These are phyloP conservation scores for Danaus plexippus DNA, from an alignment of 1,140 invertebrate species.

Conservation along the genomic window DNA sequence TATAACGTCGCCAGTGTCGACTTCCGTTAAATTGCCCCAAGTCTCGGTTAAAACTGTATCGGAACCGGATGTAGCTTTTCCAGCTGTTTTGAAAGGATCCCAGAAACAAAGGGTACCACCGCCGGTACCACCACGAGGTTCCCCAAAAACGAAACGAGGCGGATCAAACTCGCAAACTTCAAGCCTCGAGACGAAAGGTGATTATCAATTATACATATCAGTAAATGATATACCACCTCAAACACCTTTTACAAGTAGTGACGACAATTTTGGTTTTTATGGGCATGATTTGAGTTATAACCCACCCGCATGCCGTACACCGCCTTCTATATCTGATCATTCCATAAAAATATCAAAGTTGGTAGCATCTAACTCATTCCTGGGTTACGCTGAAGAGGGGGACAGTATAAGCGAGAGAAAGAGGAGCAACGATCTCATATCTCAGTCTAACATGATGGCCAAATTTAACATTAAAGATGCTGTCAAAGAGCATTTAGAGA, in stretches of 20 bases:
- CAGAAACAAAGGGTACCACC: slow-evolving; percentile 81
- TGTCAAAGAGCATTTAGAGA: slow-evolving; percentile 57
- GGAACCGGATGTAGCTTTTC: slow-evolving; percentile 73
- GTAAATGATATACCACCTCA: slow-evolving; percentile 48
- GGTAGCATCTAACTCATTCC: slow-evolving; percentile 51
- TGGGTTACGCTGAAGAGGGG: slow-evolving; percentile 50
- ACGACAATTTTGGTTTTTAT: slow-evolving; percentile 60
- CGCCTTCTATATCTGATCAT: slow-evolving; percentile 51
- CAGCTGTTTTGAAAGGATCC: slow-evolving; percentile 82
- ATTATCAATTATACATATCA: slow-evolving; percentile 55
- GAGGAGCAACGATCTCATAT: slow-evolving; percentile 46
- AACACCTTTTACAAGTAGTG: slow-evolving; percentile 55
- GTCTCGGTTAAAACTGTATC: slow-evolving; percentile 44
- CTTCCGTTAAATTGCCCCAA: slow-evolving; percentile 64
- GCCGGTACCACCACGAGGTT: slow-evolving; percentile 86
- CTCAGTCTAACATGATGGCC: slow-evolving; percentile 63
- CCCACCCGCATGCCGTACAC: slow-evolving; percentile 51
- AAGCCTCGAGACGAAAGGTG: slow-evolving; percentile 66
- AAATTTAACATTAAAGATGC: slow-evolving; percentile 59
- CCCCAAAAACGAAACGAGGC: slow-evolving; percentile 75
- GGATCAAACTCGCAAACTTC: slow-evolving; percentile 53
- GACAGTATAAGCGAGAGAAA: slow-evolving; percentile 44
- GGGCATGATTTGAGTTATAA: slow-evolving; percentile 61
- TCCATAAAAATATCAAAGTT: slow-evolving; percentile 46
- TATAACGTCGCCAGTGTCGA: slow-evolving; percentile 66